phyloP scores from a whole-genome alignment of 2,888 invertebrate genomes.

The Synergus japonicus region DNA sequence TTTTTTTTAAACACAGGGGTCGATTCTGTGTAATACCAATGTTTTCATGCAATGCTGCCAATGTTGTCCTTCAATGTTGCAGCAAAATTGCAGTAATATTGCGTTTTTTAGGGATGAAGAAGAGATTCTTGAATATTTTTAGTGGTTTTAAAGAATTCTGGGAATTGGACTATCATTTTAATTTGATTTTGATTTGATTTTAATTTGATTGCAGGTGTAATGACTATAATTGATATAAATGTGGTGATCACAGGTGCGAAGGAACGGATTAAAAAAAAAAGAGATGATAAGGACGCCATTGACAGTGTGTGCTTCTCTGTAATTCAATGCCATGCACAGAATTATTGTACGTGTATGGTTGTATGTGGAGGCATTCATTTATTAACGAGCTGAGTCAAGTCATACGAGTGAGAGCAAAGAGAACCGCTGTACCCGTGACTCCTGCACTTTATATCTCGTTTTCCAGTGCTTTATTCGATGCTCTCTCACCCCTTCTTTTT shows the following conservation, averaged over 20 bases:
- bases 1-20: background rate
- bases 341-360: background rate
- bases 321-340: background rate
- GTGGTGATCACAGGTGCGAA: background rate
- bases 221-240: background rate
- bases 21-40: too few species aligned
- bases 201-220: background rate
- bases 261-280: background rate
- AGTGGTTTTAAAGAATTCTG: background rate
- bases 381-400: background rate
- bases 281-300: background rate
- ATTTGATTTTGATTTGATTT: background rate
- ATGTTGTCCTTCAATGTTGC: too few species aligned
- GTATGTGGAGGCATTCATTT: conserved; percentile 2
- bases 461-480: background rate
- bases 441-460: background rate
- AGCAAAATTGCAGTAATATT: too few species aligned
- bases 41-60: too few species aligned
- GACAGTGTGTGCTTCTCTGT: background rate
- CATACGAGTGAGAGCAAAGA: background rate
- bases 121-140: background rate
- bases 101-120: background rate
- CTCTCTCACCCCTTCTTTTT: background rate
- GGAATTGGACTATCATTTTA: background rate
- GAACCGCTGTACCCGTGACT: background rate